Evolutionary conservation across 2,888 invertebrate genomes (phyloP).

Genomic region (Acrobasis repandana): DNA sequence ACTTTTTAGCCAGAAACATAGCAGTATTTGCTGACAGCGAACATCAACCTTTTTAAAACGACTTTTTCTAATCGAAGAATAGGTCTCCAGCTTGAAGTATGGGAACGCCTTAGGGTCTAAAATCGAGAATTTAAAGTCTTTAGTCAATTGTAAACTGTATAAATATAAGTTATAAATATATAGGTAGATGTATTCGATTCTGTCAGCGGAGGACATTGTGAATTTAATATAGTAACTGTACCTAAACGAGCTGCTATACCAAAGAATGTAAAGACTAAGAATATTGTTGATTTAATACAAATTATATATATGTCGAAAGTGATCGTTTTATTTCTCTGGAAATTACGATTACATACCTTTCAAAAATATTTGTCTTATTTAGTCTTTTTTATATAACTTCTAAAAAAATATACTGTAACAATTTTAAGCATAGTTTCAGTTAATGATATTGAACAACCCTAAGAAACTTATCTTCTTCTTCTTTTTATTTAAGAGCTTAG

Average conservation of each 20-base stretch:
- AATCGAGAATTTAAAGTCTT: constrained; percentile 20
- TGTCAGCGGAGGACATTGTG: constrained; percentile 55
- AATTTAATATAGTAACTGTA: constrained; percentile 67
- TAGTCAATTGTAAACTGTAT: constrained; percentile 21
- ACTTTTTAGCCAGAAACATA: too few species aligned
- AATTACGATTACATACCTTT: not conserved
- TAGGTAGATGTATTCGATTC: constrained; percentile 66
- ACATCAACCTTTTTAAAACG: too few species aligned
- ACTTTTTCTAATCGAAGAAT: too few species aligned
- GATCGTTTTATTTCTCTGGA: constrained; percentile 50
- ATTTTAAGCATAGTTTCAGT: too few species aligned
- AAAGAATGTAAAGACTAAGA: constrained; percentile 80
- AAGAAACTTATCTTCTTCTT: too few species aligned
- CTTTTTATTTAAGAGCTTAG: too few species aligned
- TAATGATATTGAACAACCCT: too few species aligned
- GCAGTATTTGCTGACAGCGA: too few species aligned
- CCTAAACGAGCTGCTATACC: constrained; percentile 77
- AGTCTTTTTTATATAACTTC: too few species aligned
- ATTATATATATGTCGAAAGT: constrained; percentile 73
- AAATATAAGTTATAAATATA: constrained; percentile 47
- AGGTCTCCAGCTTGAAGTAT: too few species aligned
- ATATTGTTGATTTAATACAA: constrained; percentile 83
- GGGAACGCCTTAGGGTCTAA: not conserved
- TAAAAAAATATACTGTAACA: too few species aligned
- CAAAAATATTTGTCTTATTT: too few species aligned